phyloP scores from a whole-genome alignment of 2,113 vertebrate species.

The Oncorhynchus clarkii region DNA sequence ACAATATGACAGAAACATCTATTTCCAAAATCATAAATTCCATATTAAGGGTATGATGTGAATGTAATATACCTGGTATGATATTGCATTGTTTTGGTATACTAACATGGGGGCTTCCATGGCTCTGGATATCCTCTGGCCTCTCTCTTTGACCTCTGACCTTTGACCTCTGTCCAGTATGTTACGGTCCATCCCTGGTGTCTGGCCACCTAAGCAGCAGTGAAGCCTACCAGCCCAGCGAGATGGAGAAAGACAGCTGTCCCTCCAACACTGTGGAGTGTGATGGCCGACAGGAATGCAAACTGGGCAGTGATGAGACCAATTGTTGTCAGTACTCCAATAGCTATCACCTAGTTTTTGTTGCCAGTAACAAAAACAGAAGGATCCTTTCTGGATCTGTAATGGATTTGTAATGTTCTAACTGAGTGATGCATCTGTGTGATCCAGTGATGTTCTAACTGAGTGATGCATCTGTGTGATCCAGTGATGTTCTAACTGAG shows the following conservation, averaged over 20 bases:
- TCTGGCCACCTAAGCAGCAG: neutral
- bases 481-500: no score
- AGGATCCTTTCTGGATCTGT: neutral
- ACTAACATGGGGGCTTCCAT: neutral
- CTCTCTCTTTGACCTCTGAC: constrained; percentile 5
- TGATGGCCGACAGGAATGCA: constrained; percentile 39
- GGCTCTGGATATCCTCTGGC: neutral
- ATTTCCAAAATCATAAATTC: neutral
- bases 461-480: no score
- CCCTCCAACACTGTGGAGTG: constrained; percentile 18
- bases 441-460: no score
- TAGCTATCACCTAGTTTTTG: no score
- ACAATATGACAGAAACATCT: neutral
- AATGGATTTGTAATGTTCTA: no score
- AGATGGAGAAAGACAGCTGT: constrained; percentile 11
- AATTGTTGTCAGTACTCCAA: constrained; percentile 37
- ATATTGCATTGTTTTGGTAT: neutral
- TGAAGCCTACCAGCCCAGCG: neutral
- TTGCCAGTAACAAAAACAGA: neutral
- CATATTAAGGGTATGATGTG: neutral
- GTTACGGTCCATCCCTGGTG: constrained; percentile 14
- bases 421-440: no score
- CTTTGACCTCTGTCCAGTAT: constrained; percentile 28
- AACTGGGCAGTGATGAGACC: constrained; percentile 42
- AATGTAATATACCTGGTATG: neutral